These are phyloP conservation scores for Scolopax mira DNA, from an alignment of 2,113 vertebrate species.

Conservation along the genomic window DNA sequence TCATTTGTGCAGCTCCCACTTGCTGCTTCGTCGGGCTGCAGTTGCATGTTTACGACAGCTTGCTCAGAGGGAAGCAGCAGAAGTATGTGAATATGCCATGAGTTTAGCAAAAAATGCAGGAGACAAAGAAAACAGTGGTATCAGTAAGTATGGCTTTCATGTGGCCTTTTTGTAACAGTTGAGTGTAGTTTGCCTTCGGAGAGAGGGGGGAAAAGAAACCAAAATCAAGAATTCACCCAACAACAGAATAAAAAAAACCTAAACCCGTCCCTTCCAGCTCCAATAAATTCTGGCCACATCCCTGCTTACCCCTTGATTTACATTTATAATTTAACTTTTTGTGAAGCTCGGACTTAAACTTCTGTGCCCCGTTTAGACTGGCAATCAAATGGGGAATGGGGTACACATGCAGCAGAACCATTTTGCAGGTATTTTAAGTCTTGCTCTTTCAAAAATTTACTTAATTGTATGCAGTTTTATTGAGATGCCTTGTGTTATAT, in stretches of 20 bases:
- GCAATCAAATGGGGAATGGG: not conserved
- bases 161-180: not conserved
- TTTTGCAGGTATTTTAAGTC: not conserved
- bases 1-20: slow-evolving; percentile 94
- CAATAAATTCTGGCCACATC: not conserved
- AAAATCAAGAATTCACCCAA: rapidly evolving
- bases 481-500: not conserved
- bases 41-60: slow-evolving; percentile 96
- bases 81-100: slow-evolving; percentile 98
- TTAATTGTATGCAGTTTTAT: not conserved
- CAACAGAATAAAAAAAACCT: not conserved
- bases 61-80: slow-evolving; percentile 93
- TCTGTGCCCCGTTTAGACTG: not conserved
- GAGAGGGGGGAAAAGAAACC: not conserved
- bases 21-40: slow-evolving; percentile 91
- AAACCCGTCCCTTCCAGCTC: not conserved
- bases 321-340: not conserved
- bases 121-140: slow-evolving; percentile 84
- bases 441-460: not conserved
- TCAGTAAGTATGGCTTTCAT: slow-evolving; percentile 79
- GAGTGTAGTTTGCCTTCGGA: not conserved
- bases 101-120: slow-evolving; percentile 88
- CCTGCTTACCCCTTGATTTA: not conserved
- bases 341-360: not conserved
- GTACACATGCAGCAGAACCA: not conserved